Conservation (phyloP, 2,797 vertebrate genomes). For the Lacerta bilineata region DNA sequence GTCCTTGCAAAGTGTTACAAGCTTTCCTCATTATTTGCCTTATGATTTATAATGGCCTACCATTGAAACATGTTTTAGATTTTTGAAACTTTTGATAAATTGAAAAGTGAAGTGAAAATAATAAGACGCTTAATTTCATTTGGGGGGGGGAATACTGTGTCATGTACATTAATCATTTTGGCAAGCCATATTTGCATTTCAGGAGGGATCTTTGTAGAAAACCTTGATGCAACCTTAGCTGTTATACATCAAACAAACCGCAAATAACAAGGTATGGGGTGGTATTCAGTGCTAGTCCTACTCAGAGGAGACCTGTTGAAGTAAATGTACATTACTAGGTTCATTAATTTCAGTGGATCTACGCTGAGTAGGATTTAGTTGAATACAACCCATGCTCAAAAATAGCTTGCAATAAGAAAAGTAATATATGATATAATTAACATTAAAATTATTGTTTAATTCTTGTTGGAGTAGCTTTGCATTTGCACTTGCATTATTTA, state of each 20-base stretch:
- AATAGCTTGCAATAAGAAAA: background rate
- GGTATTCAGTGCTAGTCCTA: too few relatives aligned
- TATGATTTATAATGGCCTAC: background rate
- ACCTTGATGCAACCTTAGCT: background rate
- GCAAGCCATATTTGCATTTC: background rate
- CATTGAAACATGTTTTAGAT: background rate
- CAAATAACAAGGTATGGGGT: background rate
- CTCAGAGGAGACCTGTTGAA: too few relatives aligned
- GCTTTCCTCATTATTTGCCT: background rate
- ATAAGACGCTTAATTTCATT: background rate
- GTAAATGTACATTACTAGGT: too few relatives aligned
- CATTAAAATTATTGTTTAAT: background rate
- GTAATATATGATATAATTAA: background rate
- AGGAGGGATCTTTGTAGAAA: background rate
- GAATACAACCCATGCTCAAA: background rate
- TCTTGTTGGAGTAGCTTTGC: background rate
- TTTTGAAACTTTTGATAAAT: background rate
- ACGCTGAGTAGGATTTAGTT: too few relatives aligned
- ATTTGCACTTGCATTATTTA: background rate
- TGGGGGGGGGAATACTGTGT: background rate
- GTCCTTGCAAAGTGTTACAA: slow-evolving; percentile 6
- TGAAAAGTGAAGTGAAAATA: slow-evolving; percentile 14
- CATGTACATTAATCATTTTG: background rate
- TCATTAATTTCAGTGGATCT: too few relatives aligned
- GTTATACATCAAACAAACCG: background rate